A percentile compares a stretch with the other conserved stretches of the same genome.
Evolutionary conservation across 2,113 vertebrate species (phyloP).

Genomic region (Morone saxatilis): DNA sequence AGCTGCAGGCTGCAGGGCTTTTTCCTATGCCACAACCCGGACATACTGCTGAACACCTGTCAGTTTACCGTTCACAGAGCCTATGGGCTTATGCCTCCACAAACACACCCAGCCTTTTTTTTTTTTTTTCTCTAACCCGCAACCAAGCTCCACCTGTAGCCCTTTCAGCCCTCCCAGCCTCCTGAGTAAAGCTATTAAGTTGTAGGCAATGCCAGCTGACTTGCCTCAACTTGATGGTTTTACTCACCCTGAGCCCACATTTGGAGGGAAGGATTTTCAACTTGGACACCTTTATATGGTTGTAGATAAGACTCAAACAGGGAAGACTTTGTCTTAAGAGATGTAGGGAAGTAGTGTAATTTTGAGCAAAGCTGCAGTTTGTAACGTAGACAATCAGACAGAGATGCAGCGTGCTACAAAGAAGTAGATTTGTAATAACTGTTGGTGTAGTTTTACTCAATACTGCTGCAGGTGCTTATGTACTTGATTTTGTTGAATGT

Average conservation of each 20-base stretch:
- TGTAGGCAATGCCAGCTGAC: constrained; percentile 51
- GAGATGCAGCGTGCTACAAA: not conserved
- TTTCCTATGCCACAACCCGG: constrained; percentile 53
- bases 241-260: constrained; percentile 33
- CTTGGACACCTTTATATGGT: constrained; percentile 10
- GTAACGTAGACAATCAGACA: not conserved
- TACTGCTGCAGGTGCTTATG: not conserved
- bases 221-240: constrained; percentile 65
- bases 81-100: constrained; percentile 9
- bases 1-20: constrained; percentile 62
- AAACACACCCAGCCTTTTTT: not conserved
- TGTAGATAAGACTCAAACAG: not conserved
- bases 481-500: not conserved
- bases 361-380: not conserved
- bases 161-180: constrained; percentile 1
- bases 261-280: constrained; percentile 5
- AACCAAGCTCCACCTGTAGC: constrained; percentile 23
- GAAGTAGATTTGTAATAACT: not conserved
- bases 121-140: constrained; percentile 4
- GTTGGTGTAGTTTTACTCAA: not conserved
- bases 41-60: constrained; percentile 67
- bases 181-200: constrained; percentile 49
- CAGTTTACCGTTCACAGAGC: constrained; percentile 54
- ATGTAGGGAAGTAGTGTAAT: not conserved
- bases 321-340: not conserved